These are phyloP conservation scores for Cistogaster globosa DNA, from an alignment of 2,888 invertebrate species.

Conservation along the genomic window DNA sequence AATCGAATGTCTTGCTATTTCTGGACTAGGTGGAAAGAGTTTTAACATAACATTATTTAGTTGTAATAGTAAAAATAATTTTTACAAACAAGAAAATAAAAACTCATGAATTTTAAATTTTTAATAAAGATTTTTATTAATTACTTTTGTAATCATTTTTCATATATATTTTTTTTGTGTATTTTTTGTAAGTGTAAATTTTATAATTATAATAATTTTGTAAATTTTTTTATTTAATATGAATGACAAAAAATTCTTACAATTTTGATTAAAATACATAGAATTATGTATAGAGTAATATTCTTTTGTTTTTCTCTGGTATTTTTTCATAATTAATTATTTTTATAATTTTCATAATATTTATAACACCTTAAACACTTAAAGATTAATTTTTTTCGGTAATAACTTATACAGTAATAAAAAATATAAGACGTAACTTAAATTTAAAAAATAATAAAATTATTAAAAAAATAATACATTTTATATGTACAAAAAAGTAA, in stretches of 20 bases:
- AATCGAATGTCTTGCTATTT: no score
- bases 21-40: no score
- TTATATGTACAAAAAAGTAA: conserved; percentile 71
- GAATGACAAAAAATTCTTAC: conserved; percentile 72
- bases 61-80: no score
- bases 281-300: conserved; percentile 78
- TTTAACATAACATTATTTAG: no score
- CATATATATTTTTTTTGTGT: conserved; percentile 69
- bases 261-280: conserved; percentile 82
- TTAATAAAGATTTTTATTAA: conserved; percentile 77
- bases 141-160: conserved; percentile 75
- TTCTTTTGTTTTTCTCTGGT: conserved; percentile 74
- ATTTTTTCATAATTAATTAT: conserved; percentile 46
- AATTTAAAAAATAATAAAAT: conserved; percentile 64
- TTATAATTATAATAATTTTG: conserved; percentile 81
- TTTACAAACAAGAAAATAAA: conserved; percentile 29
- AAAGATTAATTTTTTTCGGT: conserved; percentile 59
- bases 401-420: conserved; percentile 59
- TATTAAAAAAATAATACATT: conserved; percentile 71
- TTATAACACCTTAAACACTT: conserved; percentile 76
- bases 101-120: conserved; percentile 57
- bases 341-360: conserved; percentile 73
- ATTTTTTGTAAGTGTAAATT: conserved; percentile 78
- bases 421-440: conserved; percentile 50
- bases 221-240: conserved; percentile 81